Conservation (phyloP, 2,888 invertebrate genomes). For the Diabrotica balteata region DNA sequence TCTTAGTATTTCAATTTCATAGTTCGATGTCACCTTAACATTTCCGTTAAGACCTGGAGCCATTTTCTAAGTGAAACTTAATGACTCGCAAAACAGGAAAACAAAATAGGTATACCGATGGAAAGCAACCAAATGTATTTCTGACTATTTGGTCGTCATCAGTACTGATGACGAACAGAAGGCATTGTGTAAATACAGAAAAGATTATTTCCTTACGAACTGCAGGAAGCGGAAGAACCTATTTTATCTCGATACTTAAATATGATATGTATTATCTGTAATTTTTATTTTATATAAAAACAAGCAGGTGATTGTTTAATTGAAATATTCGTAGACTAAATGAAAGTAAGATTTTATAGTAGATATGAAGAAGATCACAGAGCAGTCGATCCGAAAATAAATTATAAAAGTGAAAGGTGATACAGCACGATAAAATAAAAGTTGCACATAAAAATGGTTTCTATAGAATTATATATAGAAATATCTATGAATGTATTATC, state of each 20-base stretch:
- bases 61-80: too few species aligned
- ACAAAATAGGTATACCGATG: too few species aligned
- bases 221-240: conserved; percentile 16
- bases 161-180: neutral
- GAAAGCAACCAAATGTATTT: too few species aligned
- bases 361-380: too few species aligned
- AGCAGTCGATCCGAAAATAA: neutral
- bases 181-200: conserved; percentile 1
- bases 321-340: neutral
- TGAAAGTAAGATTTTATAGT: too few species aligned
- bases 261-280: conserved; percentile 2
- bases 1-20: too few species aligned
- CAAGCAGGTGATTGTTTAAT: neutral
- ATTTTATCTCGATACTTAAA: conserved; percentile 9
- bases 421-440: neutral
- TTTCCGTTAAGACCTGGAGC: too few species aligned
- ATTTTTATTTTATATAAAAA: conserved; percentile 11
- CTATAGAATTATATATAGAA: too few species aligned
- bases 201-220: conserved; percentile 1
- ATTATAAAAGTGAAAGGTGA: neutral
- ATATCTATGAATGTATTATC: too few species aligned
- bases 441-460: too few species aligned
- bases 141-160: neutral
- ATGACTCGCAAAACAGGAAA: too few species aligned
- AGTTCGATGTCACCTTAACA: too few species aligned